Evolutionary conservation across 2,888 invertebrate species (phyloP).

Genomic region (Dolomedes plantarius): DNA sequence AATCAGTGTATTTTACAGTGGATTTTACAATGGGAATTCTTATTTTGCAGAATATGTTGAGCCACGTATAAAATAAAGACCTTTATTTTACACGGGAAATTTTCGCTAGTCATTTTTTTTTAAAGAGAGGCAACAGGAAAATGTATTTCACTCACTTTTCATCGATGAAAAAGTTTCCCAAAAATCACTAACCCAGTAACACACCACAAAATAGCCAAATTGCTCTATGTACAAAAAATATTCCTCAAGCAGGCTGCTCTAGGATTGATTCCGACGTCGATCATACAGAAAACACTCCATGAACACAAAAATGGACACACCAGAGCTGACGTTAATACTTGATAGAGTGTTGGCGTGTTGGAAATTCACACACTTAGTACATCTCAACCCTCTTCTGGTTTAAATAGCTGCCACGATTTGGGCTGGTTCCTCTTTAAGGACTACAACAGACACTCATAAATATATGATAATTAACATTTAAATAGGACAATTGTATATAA

Average conservation of each 20-base stretch:
- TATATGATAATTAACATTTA: conserved; percentile 21
- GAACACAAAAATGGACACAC: too few species aligned
- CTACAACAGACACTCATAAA: conserved; percentile 28
- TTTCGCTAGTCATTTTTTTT: too few species aligned
- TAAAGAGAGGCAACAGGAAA: conserved; percentile 2
- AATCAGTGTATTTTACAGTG: too few species aligned
- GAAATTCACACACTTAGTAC: background rate
- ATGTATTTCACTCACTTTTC: conserved; percentile 2
- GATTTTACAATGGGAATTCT: too few species aligned
- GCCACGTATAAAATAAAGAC: too few species aligned
- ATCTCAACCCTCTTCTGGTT: background rate
- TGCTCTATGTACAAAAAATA: background rate
- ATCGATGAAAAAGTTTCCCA: background rate
- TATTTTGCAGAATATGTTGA: too few species aligned
- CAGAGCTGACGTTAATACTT: too few species aligned
- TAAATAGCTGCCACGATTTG: conserved; percentile 53
- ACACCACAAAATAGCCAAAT: background rate
- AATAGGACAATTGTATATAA: conserved; percentile 37
- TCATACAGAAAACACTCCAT: too few species aligned
- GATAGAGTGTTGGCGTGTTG: too few species aligned
- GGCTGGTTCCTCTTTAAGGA: conserved; percentile 24
- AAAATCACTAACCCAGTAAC: background rate
- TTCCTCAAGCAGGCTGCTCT: background rate
- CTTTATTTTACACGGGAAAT: too few species aligned
- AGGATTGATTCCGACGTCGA: too few species aligned